Evolutionary conservation across 2,113 vertebrate genomes (phyloP), one percentile per base, ranked within the genome.

Genomic region (Indicator indicator): DNA sequence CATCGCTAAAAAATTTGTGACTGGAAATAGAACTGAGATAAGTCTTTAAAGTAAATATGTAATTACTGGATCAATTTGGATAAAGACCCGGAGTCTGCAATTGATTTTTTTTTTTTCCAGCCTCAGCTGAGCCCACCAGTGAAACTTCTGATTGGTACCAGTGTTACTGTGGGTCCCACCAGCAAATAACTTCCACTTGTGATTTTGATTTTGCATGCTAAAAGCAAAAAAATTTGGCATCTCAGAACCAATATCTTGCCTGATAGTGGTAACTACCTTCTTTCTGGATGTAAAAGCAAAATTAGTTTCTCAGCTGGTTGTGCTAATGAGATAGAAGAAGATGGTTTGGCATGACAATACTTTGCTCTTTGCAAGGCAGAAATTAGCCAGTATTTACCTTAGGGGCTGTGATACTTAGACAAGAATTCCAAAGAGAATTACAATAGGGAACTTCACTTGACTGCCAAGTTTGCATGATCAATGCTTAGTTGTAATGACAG

Each of bases 41-140:
- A 69, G 42, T 72, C 73, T 85, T 65, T 33, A 90, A 81, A 93
- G 60, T 36, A 81, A 77, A 67, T 88, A 83, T 83, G 78, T 93
- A 69, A 65, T 79, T 88, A 67, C 36, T 0, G 2, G 46, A 83
- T 80, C 40, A 65, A 75, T 90, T 93, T 70, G 83, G 69, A 67
- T 50, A 62, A 74, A 62, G 40, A 78, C 24, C 1, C 16, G 72
- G 75, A 59, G 50, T 86, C 69, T 86, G 38, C 30, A 60, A 9
- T 80, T 71, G 69, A 74, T 94, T 92, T 85, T 16, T 67, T 16
- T 67, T 92, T 92, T 86, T 15, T 67, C 74, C 40, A 89, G 28
- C 46, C 28, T 55, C 27, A 94, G 62, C 83, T 88, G 67, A 86
- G 40, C 50, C 54, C 32, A 32, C 27, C 18, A 60, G 36, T 60